Evolutionary conservation across 1,140 invertebrate species (phyloP).

Genomic region (Gyrodactylus bullatarudis): DNA sequence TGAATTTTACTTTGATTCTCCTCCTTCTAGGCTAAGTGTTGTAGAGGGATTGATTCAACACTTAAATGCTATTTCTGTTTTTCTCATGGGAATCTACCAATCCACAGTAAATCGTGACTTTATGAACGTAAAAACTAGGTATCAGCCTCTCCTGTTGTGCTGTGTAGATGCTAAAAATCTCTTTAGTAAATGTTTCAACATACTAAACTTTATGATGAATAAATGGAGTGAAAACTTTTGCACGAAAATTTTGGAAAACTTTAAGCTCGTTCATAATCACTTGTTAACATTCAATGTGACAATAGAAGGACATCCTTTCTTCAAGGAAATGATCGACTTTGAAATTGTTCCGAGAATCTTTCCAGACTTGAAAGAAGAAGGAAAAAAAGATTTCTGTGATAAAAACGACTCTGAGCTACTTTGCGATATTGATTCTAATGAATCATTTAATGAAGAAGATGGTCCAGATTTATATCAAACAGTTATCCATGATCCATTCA

Average conservation of each 20-base stretch:
- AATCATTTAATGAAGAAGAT: no score
- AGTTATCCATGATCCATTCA: no score
- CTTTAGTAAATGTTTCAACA: not conserved
- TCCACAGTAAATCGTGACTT: not conserved
- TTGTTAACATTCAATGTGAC: not conserved
- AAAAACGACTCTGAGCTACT: no score
- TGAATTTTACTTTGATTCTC: not conserved
- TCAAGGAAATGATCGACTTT: not conserved
- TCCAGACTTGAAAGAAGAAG: no score
- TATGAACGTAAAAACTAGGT: not conserved
- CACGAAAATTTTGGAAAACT: not conserved
- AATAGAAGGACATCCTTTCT: not conserved
- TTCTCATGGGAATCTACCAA: not conserved
- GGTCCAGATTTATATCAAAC: no score
- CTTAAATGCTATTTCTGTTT: not conserved
- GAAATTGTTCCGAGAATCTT: not conserved
- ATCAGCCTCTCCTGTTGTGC: not conserved
- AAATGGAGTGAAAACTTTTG: not conserved
- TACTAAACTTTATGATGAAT: not conserved
- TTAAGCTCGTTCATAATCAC: not conserved
- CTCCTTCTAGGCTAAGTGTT: not conserved
- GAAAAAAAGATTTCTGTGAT: no score
- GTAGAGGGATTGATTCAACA: not conserved
- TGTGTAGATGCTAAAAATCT: not conserved
- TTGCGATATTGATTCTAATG: no score